phyloP scores from a whole-genome alignment of 2,888 invertebrate genomes.

The Petrolisthes manimaculis region DNA sequence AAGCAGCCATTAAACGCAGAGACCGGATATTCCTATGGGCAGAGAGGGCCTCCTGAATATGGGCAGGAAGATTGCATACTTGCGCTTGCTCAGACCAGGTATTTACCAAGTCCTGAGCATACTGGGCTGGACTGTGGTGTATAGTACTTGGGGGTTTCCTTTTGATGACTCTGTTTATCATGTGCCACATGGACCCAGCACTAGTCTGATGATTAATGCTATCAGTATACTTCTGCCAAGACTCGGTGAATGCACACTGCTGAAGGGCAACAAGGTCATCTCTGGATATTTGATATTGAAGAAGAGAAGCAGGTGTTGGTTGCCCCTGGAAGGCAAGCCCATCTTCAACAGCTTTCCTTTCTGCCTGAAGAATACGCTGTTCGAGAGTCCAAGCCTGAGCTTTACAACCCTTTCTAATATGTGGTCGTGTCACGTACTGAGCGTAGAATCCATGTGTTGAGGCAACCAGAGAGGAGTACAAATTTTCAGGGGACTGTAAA shows the following conservation, averaged over 20 bases:
- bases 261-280: slow-evolving; percentile 21
- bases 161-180: slow-evolving; percentile 27
- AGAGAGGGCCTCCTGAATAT: background rate
- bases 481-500: slow-evolving; percentile 3
- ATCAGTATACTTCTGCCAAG: slow-evolving; percentile 25
- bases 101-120: background rate
- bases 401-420: background rate
- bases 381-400: background rate
- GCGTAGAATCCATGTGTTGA: slow-evolving; percentile 12
- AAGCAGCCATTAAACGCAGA: background rate
- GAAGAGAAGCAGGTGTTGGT: slow-evolving; percentile 21
- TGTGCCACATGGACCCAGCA: slow-evolving; percentile 6
- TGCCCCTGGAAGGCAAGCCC: background rate
- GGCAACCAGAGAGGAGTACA: background rate
- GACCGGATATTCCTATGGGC: background rate
- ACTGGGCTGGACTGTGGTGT: slow-evolving; percentile 11
- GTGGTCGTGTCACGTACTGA: background rate
- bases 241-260: slow-evolving; percentile 4
- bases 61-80: background rate
- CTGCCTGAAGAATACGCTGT: slow-evolving; percentile 6
- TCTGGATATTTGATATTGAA: slow-evolving; percentile 6
- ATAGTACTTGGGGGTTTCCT: slow-evolving; percentile 15
- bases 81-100: slow-evolving; percentile 21
- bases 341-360: background rate
- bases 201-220: background rate